Percentiles rank a stretch among this genome's conserved stretches.
Evolutionary conservation across 2,888 invertebrate genomes (phyloP).

Genomic region (Eupithecia abbreviata): DNA sequence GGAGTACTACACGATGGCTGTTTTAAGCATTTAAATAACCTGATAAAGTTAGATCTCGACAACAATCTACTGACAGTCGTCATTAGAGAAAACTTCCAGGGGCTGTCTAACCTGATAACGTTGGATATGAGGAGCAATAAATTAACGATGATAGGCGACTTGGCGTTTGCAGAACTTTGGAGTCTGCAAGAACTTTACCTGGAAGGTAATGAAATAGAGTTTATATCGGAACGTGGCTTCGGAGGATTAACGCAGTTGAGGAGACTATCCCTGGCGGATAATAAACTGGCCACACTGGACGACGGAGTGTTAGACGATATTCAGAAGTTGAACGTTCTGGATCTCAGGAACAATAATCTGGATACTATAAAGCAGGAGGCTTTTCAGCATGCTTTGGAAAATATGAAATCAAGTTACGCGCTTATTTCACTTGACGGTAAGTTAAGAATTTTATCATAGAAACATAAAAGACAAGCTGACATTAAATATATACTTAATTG

Average conservation of each 20-base stretch:
- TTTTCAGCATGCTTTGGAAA: constrained; percentile 88
- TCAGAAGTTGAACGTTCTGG: constrained; percentile 88
- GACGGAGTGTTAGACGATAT: constrained; percentile 88
- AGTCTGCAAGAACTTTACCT: constrained; percentile 88
- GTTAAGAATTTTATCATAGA: constrained; percentile 55
- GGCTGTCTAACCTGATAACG: constrained; percentile 88
- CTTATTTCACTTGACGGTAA: constrained; percentile 91
- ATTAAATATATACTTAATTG: too few species aligned
- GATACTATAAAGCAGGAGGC: constrained; percentile 90
- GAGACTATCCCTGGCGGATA: constrained; percentile 89
- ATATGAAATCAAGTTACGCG: constrained; percentile 87
- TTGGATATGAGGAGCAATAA: constrained; percentile 90
- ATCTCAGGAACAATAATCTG: constrained; percentile 90
- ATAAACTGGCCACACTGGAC: constrained; percentile 88
- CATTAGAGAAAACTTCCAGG: constrained; percentile 90
- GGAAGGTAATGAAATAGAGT: constrained; percentile 88
- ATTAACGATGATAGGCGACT: constrained; percentile 91
- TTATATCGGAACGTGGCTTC: constrained; percentile 90
- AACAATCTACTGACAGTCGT: constrained; percentile 89
- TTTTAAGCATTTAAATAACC: constrained; percentile 88
- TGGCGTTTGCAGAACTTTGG: constrained; percentile 91
- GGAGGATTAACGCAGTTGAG: constrained; percentile 89
- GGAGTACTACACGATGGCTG: constrained; percentile 93
- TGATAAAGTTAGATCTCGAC: constrained; percentile 92
- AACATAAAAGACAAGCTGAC: neutral